A percentile compares a stretch with the other conserved stretches of the same genome.
These are phyloP conservation scores for Arenicola marina DNA, from an alignment of 2,888 invertebrate genomes.

Conservation along the genomic window DNA sequence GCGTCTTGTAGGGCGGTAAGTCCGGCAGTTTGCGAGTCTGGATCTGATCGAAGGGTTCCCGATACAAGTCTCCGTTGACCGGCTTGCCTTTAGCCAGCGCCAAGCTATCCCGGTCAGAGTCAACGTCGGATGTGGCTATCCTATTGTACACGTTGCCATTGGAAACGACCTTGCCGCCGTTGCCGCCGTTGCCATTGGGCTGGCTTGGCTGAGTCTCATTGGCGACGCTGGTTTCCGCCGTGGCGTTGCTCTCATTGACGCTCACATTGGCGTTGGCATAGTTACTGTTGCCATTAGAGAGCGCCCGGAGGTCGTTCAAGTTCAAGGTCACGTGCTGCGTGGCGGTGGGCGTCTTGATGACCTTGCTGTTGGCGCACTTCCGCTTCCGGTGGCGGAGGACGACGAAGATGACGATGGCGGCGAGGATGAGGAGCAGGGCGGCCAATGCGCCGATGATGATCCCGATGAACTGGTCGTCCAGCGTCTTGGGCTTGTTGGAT, in stretches of 20 bases:
- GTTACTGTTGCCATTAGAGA: conserved; percentile 14
- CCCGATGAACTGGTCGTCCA: conserved; percentile 29
- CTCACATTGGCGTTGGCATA: too few species aligned
- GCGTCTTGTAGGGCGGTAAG: conserved; percentile 39
- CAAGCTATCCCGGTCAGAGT: conserved; percentile 46
- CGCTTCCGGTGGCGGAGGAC: conserved; percentile 39
- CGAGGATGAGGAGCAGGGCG: conserved; percentile 70
- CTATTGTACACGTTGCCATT: conserved; percentile 62
- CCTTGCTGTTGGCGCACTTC: conserved; percentile 10
- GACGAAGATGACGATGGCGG: conserved; percentile 72
- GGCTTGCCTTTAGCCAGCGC: conserved; percentile 12
- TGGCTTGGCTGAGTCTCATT: too few species aligned
- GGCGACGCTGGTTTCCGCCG: too few species aligned
- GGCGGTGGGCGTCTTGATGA: conserved; percentile 6
- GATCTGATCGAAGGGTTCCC: conserved; percentile 33
- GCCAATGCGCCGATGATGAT: conserved; percentile 69
- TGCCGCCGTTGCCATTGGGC: too few species aligned
- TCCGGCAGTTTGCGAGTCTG: conserved; percentile 57
- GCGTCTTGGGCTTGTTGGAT: background rate
- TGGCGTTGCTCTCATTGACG: too few species aligned
- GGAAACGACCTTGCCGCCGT: conserved; percentile 36
- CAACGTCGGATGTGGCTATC: conserved; percentile 55
- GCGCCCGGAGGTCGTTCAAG: conserved; percentile 19
- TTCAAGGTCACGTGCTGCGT: conserved; percentile 23
- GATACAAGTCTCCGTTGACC: conserved; percentile 22